Percentiles rank a stretch among this genome's conserved stretches.
phyloP scores from a whole-genome alignment of 1,140 invertebrate genomes.

The Penaeus indicus region DNA sequence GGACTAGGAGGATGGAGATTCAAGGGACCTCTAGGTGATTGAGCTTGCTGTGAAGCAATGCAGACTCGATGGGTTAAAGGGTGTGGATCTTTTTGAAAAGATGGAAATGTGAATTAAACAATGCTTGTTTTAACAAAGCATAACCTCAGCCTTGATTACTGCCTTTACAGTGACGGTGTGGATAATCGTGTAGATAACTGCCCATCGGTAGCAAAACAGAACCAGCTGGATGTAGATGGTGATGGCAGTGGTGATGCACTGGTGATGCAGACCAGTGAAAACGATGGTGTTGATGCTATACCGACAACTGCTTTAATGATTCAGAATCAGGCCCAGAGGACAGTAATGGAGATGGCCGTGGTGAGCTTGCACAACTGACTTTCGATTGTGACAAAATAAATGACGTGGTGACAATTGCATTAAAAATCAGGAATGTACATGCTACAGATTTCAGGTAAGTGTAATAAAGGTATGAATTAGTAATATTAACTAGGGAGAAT shows the following conservation, averaged over 20 bases:
- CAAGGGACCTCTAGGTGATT: no score
- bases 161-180: no score
- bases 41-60: no score
- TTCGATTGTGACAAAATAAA: neutral
- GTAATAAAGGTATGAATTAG: no score
- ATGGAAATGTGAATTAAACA: no score
- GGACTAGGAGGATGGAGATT: no score
- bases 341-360: neutral
- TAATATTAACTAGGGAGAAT: no score
- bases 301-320: conserved; percentile 88
- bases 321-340: neutral
- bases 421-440: conserved; percentile 91
- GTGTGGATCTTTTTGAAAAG: no score
- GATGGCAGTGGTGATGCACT: conserved; percentile 82
- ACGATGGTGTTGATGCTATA: conserved; percentile 83
- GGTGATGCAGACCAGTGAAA: conserved; percentile 88
- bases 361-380: neutral
- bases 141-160: no score
- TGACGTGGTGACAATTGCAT: neutral
- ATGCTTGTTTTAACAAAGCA: no score
- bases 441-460: conserved; percentile 87
- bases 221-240: conserved; percentile 81
- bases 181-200: no score
- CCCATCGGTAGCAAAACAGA: conserved; percentile 82
- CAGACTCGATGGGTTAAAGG: no score